Evolutionary conservation across 2,797 vertebrate species (phyloP).

Genomic region (Pampus argenteus): DNA sequence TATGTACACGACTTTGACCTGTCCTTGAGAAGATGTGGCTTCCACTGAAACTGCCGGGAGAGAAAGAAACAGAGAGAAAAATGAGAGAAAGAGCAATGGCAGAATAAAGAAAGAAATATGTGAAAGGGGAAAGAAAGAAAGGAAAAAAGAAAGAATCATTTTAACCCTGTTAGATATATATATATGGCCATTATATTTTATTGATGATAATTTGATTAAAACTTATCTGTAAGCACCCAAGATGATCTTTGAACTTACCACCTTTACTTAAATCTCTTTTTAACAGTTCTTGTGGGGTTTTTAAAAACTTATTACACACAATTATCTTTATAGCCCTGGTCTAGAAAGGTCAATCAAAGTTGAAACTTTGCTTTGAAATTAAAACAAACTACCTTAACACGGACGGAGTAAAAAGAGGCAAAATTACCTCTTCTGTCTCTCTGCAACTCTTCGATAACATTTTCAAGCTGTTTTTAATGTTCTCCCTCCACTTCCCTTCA

Average conservation of each 20-base stretch:
- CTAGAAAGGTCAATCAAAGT: no score
- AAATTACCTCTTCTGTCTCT: neutral
- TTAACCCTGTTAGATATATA: no score
- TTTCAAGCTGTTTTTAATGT: slow-evolving; percentile 13
- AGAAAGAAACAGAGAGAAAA: slow-evolving; percentile 42
- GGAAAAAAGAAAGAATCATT: slow-evolving; percentile 19
- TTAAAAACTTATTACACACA: neutral
- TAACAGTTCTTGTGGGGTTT: neutral
- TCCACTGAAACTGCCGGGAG: slow-evolving; percentile 57
- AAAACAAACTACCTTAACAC: neutral
- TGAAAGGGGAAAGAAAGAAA: neutral
- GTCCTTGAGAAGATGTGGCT: slow-evolving; percentile 78
- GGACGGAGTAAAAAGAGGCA: neutral
- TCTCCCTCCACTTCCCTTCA: slow-evolving; percentile 15
- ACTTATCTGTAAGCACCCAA: neutral
- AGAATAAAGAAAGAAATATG: slow-evolving; percentile 8
- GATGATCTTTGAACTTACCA: neutral
- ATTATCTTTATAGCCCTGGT: neutral
- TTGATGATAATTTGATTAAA: no score
- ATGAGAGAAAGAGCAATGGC: neutral
- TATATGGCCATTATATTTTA: no score
- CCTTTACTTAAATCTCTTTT: neutral
- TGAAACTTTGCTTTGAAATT: neutral
- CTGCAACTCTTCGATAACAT: slow-evolving; percentile 5
- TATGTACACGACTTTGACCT: slow-evolving; percentile 74